These are phyloP conservation scores for Dermatemys mawii DNA, from an alignment of 2,113 vertebrate species.

Conservation along the genomic window DNA sequence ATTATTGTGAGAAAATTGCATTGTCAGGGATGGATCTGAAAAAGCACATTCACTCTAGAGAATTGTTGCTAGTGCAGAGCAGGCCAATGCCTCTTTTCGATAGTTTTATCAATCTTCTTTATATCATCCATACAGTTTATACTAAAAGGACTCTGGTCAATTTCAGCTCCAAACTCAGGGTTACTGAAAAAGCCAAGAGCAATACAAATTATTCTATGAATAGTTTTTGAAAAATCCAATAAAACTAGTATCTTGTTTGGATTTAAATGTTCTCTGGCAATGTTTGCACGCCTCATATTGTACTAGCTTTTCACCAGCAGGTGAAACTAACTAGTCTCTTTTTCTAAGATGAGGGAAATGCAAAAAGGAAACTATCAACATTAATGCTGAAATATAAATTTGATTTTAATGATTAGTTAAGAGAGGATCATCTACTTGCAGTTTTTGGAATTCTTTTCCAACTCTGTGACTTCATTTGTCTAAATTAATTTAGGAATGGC, in stretches of 20 bases:
- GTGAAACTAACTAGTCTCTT: not conserved
- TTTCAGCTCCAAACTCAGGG: not conserved
- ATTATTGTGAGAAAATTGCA: not conserved
- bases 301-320: not conserved
- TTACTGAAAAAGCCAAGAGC: not conserved
- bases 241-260: not conserved
- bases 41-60: not conserved
- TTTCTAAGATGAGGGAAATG: not conserved
- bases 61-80: not conserved
- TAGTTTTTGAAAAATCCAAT: not conserved
- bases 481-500: not conserved
- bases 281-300: not conserved
- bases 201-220: not conserved
- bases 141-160: not conserved
- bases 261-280: not conserved
- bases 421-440: too few species aligned
- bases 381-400: not conserved
- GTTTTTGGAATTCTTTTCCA: not conserved
- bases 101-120: not conserved
- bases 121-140: accelerated
- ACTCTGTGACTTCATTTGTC: not conserved
- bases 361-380: not conserved
- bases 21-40: not conserved
- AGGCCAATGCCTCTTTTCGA: not conserved
- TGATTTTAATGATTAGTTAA: not conserved